Percentiles rank a stretch among this genome's conserved stretches.
phyloP scores from a whole-genome alignment of 2,888 invertebrate species.

The Volucella inflata region DNA sequence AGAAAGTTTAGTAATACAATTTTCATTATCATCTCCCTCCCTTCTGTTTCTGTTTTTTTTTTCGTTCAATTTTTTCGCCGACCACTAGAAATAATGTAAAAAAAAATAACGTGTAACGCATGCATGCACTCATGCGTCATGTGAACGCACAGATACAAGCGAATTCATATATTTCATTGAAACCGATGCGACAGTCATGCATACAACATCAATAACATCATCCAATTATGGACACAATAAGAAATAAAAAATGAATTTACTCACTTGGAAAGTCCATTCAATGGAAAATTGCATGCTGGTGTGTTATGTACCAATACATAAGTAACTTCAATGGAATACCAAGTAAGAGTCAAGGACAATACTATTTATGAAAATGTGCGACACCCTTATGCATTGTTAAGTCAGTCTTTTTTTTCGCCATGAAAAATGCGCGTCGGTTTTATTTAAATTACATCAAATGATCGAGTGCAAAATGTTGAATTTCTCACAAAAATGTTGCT shows the following conservation, averaged over 20 bases:
- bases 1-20: conserved; percentile 67
- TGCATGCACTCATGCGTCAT: conserved; percentile 52
- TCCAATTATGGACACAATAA: conserved; percentile 43
- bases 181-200: conserved; percentile 15
- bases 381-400: conserved; percentile 21
- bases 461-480: not conserved
- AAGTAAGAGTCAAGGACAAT: conserved; percentile 54
- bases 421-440: conserved; percentile 9
- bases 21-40: conserved; percentile 40
- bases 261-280: conserved; percentile 27
- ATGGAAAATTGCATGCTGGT: conserved; percentile 50
- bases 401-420: not conserved
- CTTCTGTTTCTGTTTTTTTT: conserved; percentile 16
- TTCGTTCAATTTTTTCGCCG: not conserved
- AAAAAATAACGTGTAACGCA: conserved; percentile 39
- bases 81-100: not conserved
- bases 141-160: conserved; percentile 8
- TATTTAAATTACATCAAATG: conserved; percentile 24
- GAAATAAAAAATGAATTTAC: not conserved
- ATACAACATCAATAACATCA: conserved; percentile 25
- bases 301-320: conserved; percentile 7
- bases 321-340: conserved; percentile 9
- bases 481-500: too few relatives aligned
- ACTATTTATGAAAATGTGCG: conserved; percentile 7
- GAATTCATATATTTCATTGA: conserved; percentile 22